Conservation (phyloP, 2,797 vertebrate species). For the Acanthurus tractus region DNA sequence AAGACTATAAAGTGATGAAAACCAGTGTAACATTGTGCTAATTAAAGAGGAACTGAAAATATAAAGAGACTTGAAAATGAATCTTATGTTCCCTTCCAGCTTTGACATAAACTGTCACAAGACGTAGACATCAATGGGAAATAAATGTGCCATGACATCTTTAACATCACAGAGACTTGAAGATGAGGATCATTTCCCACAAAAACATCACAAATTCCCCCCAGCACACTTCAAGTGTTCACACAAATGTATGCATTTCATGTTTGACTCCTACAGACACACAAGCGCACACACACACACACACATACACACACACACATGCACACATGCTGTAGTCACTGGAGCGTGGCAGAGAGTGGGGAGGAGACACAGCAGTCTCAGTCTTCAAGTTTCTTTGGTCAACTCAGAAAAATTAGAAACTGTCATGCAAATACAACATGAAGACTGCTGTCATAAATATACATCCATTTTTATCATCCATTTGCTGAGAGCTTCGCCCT, state of each 20-base stretch:
- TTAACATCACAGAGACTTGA: background rate
- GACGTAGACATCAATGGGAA: background rate
- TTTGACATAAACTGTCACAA: background rate
- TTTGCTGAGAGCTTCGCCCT: background rate
- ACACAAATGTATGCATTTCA: slow-evolving; percentile 8
- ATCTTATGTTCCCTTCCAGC: background rate
- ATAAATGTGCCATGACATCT: background rate
- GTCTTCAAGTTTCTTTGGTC: slow-evolving; percentile 32
- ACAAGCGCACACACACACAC: slow-evolving; percentile 12
- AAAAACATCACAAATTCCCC: background rate
- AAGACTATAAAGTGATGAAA: background rate
- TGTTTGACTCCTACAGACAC: background rate
- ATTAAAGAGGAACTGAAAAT: slow-evolving; percentile 46
- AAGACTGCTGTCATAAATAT: background rate
- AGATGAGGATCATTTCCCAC: background rate
- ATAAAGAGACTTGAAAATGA: background rate
- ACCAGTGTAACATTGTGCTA: background rate
- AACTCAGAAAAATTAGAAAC: slow-evolving; percentile 45
- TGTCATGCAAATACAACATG: slow-evolving; percentile 44
- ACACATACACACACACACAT: slow-evolving; percentile 18
- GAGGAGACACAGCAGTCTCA: slow-evolving; percentile 15
- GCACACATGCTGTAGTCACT: slow-evolving; percentile 25
- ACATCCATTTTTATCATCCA: background rate
- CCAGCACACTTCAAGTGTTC: background rate
- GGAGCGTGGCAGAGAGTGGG: slow-evolving; percentile 30